A percentile compares a stretch with the other conserved stretches of the same genome.
These are phyloP conservation scores for Silurus asotus DNA, from an alignment of 2,113 vertebrate genomes.

Conservation along the genomic window DNA sequence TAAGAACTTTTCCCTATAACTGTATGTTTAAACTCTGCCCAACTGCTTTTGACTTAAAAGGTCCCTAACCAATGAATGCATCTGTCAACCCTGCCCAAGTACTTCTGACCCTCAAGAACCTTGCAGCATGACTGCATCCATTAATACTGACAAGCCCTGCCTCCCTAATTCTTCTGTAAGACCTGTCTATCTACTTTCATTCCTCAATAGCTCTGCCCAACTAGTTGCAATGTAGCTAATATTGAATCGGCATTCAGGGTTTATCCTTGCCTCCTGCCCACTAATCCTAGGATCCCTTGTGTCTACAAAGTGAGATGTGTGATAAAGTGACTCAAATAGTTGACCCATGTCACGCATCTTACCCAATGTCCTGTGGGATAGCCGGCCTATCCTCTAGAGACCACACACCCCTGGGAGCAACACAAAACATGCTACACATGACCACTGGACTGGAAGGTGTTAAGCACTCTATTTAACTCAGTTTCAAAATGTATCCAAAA, in stretches of 20 bases:
- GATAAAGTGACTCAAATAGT: not conserved
- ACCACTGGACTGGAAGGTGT: conserved; percentile 34
- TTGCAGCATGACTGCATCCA: not conserved
- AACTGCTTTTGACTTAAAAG: not conserved
- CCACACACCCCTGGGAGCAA: conserved; percentile 44
- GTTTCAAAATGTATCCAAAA: conserved; percentile 24
- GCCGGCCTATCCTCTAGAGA: conserved; percentile 37
- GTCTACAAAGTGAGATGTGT: conserved; percentile 49
- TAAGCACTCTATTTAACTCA: conserved; percentile 39
- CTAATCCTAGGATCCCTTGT: not conserved
- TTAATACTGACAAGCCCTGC: not conserved
- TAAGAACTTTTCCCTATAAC: not conserved
- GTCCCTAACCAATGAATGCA: not conserved
- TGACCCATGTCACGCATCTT: not conserved
- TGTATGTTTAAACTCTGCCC: not conserved
- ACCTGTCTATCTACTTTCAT: not conserved
- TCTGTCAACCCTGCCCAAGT: not conserved
- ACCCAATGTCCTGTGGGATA: conserved; percentile 46
- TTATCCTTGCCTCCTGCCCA: not conserved
- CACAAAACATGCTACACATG: conserved; percentile 24
- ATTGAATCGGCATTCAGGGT: not conserved
- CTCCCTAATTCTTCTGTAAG: not conserved
- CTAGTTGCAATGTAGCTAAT: not conserved
- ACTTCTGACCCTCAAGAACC: not conserved
- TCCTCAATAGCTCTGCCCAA: not conserved